Conservation (phyloP, 2,888 invertebrate genomes). For the Lutraria lutraria region DNA sequence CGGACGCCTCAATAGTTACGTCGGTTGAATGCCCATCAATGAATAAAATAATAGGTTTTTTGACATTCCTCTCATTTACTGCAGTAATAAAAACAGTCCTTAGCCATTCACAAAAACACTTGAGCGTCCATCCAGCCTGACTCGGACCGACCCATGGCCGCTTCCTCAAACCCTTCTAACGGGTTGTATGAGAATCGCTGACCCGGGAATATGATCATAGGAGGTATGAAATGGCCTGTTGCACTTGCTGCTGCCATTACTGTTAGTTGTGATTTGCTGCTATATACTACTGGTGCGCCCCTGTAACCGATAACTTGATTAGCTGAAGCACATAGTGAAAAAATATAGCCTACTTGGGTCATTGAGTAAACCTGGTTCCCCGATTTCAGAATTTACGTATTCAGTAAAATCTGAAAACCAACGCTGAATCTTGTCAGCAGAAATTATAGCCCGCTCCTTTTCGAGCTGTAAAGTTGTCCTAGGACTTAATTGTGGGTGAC, state of each 20-base stretch:
- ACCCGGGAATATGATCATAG: constrained; percentile 55
- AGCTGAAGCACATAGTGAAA: too few relatives aligned
- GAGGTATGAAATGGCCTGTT: constrained; percentile 40
- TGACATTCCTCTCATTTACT: constrained; percentile 26
- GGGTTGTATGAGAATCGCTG: too few relatives aligned
- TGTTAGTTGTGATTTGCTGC: constrained; percentile 42
- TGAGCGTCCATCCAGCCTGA: constrained; percentile 48
- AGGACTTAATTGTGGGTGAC: constrained; percentile 28
- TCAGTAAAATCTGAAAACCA: not conserved
- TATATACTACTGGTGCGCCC: constrained; percentile 38
- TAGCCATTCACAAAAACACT: constrained; percentile 43
- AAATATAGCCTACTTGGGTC: constrained; percentile 54
- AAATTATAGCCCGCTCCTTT: too few relatives aligned
- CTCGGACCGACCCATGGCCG: constrained; percentile 49
- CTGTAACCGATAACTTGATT: constrained; percentile 34
- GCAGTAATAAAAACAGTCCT: constrained; percentile 48
- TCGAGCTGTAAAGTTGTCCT: constrained; percentile 39
- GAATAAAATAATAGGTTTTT: constrained; percentile 49
- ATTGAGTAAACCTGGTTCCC: constrained; percentile 22
- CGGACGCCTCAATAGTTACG: constrained; percentile 56
- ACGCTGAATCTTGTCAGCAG: constrained; percentile 33
- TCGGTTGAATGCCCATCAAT: too few relatives aligned
- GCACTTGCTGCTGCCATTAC: constrained; percentile 22
- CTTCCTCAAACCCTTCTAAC: constrained; percentile 55
- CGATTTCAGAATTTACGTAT: constrained; percentile 32